Evolutionary conservation across 2,113 vertebrate species (phyloP).

Genomic region (Trachemys scripta): DNA sequence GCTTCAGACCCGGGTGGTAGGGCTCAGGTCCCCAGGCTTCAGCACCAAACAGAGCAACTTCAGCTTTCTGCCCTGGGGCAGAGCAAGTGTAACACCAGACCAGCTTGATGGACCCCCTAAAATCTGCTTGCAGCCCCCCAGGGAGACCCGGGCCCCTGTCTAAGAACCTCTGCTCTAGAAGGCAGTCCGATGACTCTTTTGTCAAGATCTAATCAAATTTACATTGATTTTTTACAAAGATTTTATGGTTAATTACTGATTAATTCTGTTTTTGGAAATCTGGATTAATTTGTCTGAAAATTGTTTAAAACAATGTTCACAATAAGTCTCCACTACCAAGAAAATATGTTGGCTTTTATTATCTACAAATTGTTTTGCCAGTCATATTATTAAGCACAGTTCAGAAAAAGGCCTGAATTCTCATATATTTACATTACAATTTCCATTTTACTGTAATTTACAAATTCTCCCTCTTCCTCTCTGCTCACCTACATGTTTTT

Average conservation of each 20-base stretch:
- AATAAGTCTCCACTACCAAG: not conserved
- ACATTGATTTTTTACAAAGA: not conserved
- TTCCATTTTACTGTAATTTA: not conserved
- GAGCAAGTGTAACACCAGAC: too few relatives aligned
- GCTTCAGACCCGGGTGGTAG: too few relatives aligned
- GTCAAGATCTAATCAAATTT: not conserved
- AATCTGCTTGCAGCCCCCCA: too few relatives aligned
- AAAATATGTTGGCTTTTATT: not conserved
- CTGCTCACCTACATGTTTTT: not conserved
- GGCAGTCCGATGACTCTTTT: not conserved
- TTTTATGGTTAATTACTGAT: not conserved
- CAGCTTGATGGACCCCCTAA: too few relatives aligned
- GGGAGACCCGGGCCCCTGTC: too few relatives aligned
- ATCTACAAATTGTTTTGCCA: not conserved
- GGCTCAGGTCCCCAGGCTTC: too few relatives aligned
- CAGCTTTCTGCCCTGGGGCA: too few relatives aligned
- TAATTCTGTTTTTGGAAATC: not conserved
- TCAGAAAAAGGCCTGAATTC: not conserved
- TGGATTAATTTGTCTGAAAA: not conserved
- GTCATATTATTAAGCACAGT: not conserved
- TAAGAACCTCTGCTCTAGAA: too few relatives aligned
- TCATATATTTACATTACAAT: not conserved
- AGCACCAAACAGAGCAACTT: too few relatives aligned
- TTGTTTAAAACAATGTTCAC: not conserved
- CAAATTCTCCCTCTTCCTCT: not conserved